Percentiles rank a stretch among this genome's conserved stretches.
Evolutionary conservation across 2,113 vertebrate species (phyloP).

Genomic region (Chrysochloris asiatica): DNA sequence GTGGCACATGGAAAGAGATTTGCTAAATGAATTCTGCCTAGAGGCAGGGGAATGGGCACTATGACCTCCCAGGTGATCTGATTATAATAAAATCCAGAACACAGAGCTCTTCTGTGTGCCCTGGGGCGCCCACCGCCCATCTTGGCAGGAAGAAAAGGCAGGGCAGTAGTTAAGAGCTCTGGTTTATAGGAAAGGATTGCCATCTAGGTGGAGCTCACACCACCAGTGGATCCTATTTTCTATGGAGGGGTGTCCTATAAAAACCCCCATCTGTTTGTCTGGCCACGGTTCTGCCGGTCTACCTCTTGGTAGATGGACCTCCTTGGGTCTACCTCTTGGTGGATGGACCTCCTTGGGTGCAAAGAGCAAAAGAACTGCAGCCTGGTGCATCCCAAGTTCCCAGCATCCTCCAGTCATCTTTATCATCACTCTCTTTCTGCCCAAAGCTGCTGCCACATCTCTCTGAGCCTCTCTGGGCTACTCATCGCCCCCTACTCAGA

Average conservation of each 20-base stretch:
- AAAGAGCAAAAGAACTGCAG: neutral
- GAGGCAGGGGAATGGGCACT: neutral
- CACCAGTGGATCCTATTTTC: conserved; percentile 53
- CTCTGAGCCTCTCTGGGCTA: neutral
- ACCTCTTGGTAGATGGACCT: no score
- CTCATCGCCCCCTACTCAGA: neutral
- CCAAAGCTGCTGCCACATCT: neutral
- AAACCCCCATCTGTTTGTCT: conserved; percentile 10
- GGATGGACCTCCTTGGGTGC: neutral
- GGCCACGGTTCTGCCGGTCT: neutral
- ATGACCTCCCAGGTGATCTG: neutral
- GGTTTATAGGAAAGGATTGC: conserved; percentile 34
- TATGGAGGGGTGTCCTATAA: conserved; percentile 8
- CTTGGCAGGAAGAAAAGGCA: neutral
- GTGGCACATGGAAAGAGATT: neutral
- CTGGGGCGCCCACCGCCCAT: neutral
- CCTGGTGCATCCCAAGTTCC: neutral
- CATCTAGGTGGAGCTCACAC: conserved; percentile 28
- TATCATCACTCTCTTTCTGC: neutral
- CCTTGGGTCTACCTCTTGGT: no score
- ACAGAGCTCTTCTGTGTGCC: conserved; percentile 2
- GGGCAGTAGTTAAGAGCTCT: neutral
- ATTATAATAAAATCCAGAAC: neutral
- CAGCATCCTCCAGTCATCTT: neutral
- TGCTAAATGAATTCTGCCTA: neutral